Conservation (phyloP, 2,888 invertebrate genomes). For the Anoncus sp. region DNA sequence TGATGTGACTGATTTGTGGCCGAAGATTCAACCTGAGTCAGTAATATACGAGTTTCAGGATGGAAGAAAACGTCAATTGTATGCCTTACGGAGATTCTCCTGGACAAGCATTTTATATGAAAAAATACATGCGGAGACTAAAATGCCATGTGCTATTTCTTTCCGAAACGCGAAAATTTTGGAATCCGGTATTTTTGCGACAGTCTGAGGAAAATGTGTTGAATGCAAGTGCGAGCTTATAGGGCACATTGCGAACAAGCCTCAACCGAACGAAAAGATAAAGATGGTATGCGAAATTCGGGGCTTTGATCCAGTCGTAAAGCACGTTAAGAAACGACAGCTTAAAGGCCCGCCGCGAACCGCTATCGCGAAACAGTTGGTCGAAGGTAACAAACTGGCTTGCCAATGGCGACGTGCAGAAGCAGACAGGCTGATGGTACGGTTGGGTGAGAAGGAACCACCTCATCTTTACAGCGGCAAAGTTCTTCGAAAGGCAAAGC, state of each 20-base stretch:
- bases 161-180: background rate
- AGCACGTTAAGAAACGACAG: conserved; percentile 2
- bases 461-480: conserved; percentile 6
- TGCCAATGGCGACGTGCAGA: conserved; percentile 44
- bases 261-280: background rate
- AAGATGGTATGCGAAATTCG: background rate
- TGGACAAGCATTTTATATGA: background rate
- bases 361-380: too few species aligned
- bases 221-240: background rate
- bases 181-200: background rate
- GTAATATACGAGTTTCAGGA: conserved; percentile 3
- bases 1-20: conserved; percentile 1
- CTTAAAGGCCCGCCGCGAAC: background rate
- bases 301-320: conserved; percentile 14
- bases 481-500: conserved; percentile 15
- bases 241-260: background rate
- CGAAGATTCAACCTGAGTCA: conserved; percentile 5
- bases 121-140: background rate
- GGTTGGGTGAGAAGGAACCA: conserved; percentile 29
- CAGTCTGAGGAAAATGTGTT: background rate
- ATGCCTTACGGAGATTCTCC: background rate
- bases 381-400: background rate
- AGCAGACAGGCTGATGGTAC: conserved; percentile 29
- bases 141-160: conserved; percentile 8
- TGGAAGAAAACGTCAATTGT: conserved; percentile 9